Conservation (phyloP, 2,888 invertebrate species). For the Trichogramma dendrolimi region DNA sequence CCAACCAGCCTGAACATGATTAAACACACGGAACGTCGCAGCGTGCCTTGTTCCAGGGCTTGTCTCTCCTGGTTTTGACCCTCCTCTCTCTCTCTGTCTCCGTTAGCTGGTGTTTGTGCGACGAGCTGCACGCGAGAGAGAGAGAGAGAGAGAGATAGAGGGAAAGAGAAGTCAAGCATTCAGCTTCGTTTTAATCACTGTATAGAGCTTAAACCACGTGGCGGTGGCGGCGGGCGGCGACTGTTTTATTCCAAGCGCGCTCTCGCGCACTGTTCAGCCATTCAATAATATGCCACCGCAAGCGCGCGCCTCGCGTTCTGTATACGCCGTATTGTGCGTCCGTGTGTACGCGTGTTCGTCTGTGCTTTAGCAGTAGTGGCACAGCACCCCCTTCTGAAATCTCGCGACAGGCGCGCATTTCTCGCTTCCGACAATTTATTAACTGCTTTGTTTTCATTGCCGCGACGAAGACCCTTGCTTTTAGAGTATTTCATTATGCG, state of each 20-base stretch:
- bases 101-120: too few species aligned
- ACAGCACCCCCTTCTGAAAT: constrained; percentile 16
- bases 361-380: not conserved
- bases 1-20: not conserved
- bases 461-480: constrained; percentile 16
- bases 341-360: not conserved
- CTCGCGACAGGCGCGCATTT: constrained; percentile 26
- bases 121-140: too few species aligned
- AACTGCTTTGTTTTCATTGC: constrained; percentile 35
- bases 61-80: too few species aligned
- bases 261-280: constrained; percentile 39
- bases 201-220: not conserved
- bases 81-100: too few species aligned
- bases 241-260: too few species aligned
- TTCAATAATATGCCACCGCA: constrained; percentile 42
- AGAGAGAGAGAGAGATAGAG: too few species aligned
- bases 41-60: too few species aligned
- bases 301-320: constrained; percentile 16
- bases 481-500: constrained; percentile 28
- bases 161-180: too few species aligned
- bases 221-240: too few species aligned
- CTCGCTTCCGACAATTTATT: constrained; percentile 37
- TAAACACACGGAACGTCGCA: too few species aligned
- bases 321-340: not conserved
- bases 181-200: constrained; percentile 9